Evolutionary conservation across 2,888 invertebrate species (phyloP).

Genomic region (Lasioglossum vierecki): DNA sequence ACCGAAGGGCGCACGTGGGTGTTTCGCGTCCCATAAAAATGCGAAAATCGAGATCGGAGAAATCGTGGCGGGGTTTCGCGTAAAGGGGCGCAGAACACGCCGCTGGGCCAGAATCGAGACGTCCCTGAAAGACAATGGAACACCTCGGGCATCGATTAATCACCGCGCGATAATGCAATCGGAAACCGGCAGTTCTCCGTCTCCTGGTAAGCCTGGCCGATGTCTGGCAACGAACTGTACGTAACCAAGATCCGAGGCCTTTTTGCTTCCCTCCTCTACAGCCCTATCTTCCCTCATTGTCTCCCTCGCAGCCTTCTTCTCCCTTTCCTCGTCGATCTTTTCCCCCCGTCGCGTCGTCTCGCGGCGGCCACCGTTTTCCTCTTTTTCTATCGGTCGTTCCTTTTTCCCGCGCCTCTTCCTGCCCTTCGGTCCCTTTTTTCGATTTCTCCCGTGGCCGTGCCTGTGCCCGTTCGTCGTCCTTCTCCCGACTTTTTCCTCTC

Average conservation of each 20-base stretch:
- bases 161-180: slow-evolving; percentile 62
- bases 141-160: slow-evolving; percentile 61
- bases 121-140: slow-evolving; percentile 63
- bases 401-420: background rate
- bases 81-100: slow-evolving; percentile 30
- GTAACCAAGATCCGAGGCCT: slow-evolving; percentile 29
- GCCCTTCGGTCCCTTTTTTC: background rate
- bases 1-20: background rate
- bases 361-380: background rate
- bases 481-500: slow-evolving; percentile 1
- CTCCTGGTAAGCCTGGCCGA: slow-evolving; percentile 38
- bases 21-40: background rate
- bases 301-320: background rate
- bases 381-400: slow-evolving; percentile 1
- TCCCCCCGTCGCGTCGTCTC: background rate
- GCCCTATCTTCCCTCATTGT: background rate
- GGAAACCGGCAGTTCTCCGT: slow-evolving; percentile 47
- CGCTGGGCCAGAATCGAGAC: slow-evolving; percentile 52
- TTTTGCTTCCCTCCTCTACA: background rate
- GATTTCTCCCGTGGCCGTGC: slow-evolving; percentile 17
- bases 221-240: slow-evolving; percentile 52
- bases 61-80: slow-evolving; percentile 19
- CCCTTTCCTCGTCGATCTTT: slow-evolving; percentile 1
- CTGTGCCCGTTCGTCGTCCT: background rate
- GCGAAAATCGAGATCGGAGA: background rate